Percentiles rank a stretch among this genome's conserved stretches.
Conservation (phyloP, 2,797 vertebrate species). For the Heliangelus exortis region DNA sequence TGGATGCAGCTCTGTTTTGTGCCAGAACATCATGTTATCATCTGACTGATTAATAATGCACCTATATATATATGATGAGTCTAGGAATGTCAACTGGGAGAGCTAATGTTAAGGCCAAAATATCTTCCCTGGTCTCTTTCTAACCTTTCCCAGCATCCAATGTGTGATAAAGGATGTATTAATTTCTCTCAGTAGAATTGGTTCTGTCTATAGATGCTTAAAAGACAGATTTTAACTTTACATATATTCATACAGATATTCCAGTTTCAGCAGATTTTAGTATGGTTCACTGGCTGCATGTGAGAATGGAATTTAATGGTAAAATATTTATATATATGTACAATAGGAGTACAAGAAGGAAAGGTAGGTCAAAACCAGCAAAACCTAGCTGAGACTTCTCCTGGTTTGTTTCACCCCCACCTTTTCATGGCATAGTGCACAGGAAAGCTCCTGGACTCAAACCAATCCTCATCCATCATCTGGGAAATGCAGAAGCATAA, state of each 20-base stretch:
- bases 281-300: background rate
- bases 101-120: background rate
- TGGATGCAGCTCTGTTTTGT: background rate
- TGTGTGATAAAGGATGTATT: background rate
- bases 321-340: background rate
- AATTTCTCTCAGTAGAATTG: background rate
- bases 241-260: background rate
- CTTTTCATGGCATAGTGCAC: constrained; percentile 16
- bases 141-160: background rate
- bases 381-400: constrained; percentile 9
- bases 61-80: background rate
- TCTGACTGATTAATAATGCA: background rate
- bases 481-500: constrained; percentile 10
- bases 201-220: background rate
- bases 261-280: background rate
- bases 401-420: constrained; percentile 35
- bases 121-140: background rate
- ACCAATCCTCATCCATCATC: constrained; percentile 42
- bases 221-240: background rate
- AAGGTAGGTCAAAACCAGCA: background rate
- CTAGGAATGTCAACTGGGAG: background rate
- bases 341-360: background rate
- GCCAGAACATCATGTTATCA: background rate
- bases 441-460: constrained; percentile 19
- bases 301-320: background rate